Conservation (phyloP, 2,113 vertebrate genomes). For the Sinocyclocheilus anophthalmus region DNA sequence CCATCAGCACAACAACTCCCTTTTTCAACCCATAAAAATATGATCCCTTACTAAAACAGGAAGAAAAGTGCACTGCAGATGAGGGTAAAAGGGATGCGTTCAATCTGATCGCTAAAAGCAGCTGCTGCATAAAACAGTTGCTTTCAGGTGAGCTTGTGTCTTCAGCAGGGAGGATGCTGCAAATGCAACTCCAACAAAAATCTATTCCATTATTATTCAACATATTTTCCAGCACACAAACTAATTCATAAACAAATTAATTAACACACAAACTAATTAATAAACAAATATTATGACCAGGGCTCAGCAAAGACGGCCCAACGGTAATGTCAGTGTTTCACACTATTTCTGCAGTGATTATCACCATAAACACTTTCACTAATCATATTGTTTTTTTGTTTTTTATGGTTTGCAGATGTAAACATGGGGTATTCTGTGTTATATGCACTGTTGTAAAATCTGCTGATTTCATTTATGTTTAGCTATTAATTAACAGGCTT, state of each 20-base stretch:
- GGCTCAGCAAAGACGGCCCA: not conserved
- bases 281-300: not conserved
- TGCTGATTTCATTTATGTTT: no score
- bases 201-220: not conserved
- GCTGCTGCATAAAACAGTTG: not conserved
- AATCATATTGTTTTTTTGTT: not conserved
- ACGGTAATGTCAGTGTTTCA: not conserved
- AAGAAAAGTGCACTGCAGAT: conserved; percentile 43
- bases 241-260: not conserved
- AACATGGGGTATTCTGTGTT: no score
- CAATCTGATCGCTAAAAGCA: conserved; percentile 16
- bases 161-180: not conserved
- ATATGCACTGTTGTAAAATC: no score
- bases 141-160: not conserved
- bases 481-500: no score
- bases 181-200: not conserved
- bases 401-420: no score
- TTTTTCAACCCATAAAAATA: conserved; percentile 63
- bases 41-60: conserved; percentile 58
- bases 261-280: not conserved
- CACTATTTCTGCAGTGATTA: not conserved
- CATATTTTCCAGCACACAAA: not conserved
- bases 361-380: not conserved
- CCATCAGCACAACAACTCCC: conserved; percentile 66
- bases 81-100: not conserved